Percentiles rank a stretch among this genome's conserved stretches.
Evolutionary conservation across 1,140 invertebrate genomes (phyloP).

Genomic region (Idris sp.): DNA sequence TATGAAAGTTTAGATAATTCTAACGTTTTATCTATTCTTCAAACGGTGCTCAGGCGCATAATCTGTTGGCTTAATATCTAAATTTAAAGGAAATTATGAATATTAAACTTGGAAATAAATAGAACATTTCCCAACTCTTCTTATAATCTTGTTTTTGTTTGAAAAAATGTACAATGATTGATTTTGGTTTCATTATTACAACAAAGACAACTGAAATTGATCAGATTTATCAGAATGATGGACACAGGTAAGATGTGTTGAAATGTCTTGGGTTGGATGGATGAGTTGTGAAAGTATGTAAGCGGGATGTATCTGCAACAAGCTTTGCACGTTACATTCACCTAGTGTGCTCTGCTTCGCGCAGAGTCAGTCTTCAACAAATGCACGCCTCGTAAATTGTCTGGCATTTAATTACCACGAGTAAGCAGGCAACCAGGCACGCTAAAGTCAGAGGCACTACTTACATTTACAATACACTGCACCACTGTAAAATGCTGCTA

Average conservation of each 20-base stretch:
- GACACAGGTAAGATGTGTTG: constrained; percentile 35
- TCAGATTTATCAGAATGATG: too few relatives aligned
- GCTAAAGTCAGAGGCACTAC: constrained; percentile 68
- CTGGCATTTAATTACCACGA: constrained; percentile 75
- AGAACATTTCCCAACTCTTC: too few relatives aligned
- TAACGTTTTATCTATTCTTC: too few relatives aligned
- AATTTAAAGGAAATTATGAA: too few relatives aligned
- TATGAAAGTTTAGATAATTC: too few relatives aligned
- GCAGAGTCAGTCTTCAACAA: constrained; percentile 67
- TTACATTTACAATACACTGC: constrained; percentile 60
- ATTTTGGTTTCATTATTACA: too few relatives aligned
- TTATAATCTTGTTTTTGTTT: too few relatives aligned
- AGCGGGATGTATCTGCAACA: constrained; percentile 61
- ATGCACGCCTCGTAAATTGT: constrained; percentile 72
- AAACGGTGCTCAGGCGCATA: too few relatives aligned
- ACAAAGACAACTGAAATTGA: too few relatives aligned
- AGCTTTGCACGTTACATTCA: constrained; percentile 33
- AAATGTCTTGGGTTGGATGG: constrained; percentile 61
- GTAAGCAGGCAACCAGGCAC: constrained; percentile 70
- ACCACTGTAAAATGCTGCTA: constrained; percentile 50
- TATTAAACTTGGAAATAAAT: too few relatives aligned
- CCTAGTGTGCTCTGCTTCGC: constrained; percentile 49
- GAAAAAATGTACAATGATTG: too few relatives aligned
- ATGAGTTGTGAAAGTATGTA: constrained; percentile 63
- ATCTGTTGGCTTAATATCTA: too few relatives aligned